These are phyloP conservation scores for Raphicerus campestris DNA, from an alignment of 2,113 vertebrate species.

Conservation along the genomic window DNA sequence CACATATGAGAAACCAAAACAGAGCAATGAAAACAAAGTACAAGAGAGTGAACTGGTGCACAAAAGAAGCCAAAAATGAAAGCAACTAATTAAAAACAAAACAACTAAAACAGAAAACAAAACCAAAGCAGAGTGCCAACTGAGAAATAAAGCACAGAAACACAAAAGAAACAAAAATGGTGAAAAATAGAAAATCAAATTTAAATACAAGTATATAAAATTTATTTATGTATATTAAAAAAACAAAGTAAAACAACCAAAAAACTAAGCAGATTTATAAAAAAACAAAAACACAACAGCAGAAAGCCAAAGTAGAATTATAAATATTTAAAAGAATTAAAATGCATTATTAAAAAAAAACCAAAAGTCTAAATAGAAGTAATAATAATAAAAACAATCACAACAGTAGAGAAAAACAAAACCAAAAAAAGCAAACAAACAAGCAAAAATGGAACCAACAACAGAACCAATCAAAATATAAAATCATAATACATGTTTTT, in stretches of 20 bases:
- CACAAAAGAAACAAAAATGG: background rate
- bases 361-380: background rate
- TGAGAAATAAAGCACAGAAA: background rate
- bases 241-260: background rate
- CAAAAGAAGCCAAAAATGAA: background rate
- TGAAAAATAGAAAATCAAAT: background rate
- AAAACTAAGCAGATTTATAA: background rate
- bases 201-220: background rate
- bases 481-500: background rate
- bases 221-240: background rate
- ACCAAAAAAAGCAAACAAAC: background rate
- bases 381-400: background rate
- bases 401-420: background rate
- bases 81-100: background rate
- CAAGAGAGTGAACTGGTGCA: background rate
- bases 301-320: background rate
- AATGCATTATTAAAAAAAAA: background rate
- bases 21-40: background rate
- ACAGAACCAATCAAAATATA: background rate
- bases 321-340: background rate
- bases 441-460: background rate
- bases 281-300: background rate
- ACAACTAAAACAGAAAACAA: background rate
- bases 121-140: background rate
- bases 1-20: background rate